phyloP scores from a whole-genome alignment of 2,797 vertebrate species.

The Eidolon dupreanum region DNA sequence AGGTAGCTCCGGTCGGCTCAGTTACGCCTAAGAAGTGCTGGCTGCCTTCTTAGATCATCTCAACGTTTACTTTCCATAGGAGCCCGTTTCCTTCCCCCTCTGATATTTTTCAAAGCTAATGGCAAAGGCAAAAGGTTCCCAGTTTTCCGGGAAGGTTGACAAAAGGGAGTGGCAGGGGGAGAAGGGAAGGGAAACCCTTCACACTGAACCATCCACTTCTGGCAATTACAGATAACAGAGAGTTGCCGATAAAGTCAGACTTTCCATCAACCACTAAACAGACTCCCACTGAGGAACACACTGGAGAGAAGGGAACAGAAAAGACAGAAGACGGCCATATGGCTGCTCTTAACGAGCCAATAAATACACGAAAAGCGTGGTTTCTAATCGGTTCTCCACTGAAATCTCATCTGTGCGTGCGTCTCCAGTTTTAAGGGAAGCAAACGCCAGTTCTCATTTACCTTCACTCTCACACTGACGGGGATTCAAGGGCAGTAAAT shows the following conservation, averaged over 20 bases:
- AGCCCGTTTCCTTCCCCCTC: background rate
- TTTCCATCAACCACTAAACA: constrained; percentile 59
- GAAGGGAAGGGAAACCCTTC: background rate
- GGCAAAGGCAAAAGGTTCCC: background rate
- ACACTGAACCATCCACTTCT: background rate
- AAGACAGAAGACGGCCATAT: constrained; percentile 22
- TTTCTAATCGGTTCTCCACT: background rate
- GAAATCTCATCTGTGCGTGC: background rate
- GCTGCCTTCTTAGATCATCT: background rate
- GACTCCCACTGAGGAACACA: constrained; percentile 42
- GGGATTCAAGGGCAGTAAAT: background rate
- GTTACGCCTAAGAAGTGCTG: too few relatives aligned
- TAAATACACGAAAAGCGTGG: constrained; percentile 35
- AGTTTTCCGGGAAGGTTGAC: background rate
- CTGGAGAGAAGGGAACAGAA: background rate
- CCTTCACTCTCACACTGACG: background rate
- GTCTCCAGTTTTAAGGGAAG: background rate
- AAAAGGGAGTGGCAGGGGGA: background rate
- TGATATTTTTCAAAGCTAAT: background rate
- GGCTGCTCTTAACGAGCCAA: constrained; percentile 58
- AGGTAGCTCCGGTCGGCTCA: background rate
- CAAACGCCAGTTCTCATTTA: background rate
- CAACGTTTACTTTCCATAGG: background rate
- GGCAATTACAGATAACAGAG: background rate
- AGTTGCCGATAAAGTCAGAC: background rate